Base-by-base conservation (phyloP, 2,888 invertebrate species). In the Lasioglossum zephyrum region DNA sequence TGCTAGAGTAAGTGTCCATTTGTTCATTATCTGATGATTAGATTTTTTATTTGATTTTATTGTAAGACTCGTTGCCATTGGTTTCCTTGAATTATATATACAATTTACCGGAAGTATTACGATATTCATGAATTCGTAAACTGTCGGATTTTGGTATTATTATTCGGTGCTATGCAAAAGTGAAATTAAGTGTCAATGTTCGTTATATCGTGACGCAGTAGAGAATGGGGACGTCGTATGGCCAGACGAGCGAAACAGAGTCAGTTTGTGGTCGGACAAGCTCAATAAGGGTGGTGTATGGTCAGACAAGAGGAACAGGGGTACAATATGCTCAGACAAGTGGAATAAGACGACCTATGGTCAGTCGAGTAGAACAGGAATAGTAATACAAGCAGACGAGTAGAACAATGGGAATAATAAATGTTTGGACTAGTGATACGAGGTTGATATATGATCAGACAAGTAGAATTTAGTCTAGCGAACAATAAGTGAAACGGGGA, bases 281-380 rank as follows among this genome's bases (percentile, higher is more conserved):
- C 60, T n/a, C 11, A 60, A 26, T 60, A 60, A 26, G 26, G 60
- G 13, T 11, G 22, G 60, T 26, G 26, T 26, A 26, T 60, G 60
- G 60, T 26, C 11, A 60, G 60, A 60, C 60, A n/a, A 26, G n/a
- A 26, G 60, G 60, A 26, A 13, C 60, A 26, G n/a, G 60, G n/a
- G 60, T 60, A 60, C 22, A 60, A 60, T 60, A 16, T 22, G 31
- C 36, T 49, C 31, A 74, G n/a, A 26, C 22, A 49, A 74, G 53
- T 53, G 39, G 72, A 72, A n/a, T 41, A 72, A 44, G 72, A 26
- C 57, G 57, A 57, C 60, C 26, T 60, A 60, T 60, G 60, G 26
- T 26, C 60, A 26, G 57, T 9, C 57, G 22, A 57, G 26, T 60
- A 60, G 26, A 60, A 60, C 26, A 4, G 1, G 26, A 26, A 60